Base-by-base conservation (phyloP, 1,140 invertebrate genomes). In the Dinoponera quadriceps region DNA sequence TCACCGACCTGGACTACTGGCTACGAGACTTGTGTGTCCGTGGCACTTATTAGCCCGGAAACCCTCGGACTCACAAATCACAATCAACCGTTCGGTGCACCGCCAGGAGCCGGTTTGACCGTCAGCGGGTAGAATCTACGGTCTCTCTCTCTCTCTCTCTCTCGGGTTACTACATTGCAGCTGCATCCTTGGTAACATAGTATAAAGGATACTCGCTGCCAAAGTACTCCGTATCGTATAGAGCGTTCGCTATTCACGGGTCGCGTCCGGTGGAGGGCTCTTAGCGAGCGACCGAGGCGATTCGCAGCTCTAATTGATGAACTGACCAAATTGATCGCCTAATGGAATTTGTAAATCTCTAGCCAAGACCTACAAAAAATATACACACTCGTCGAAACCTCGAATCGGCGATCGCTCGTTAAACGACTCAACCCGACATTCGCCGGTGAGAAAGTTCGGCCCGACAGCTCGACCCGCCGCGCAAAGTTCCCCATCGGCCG, bases 31-130 rank as follows among this genome's bases (percentile, higher is more conserved):
- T 33, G 48, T 44, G 33, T 33, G 44, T 38, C 44, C 51, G 44
- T 48, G 63, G 9, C 65, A 54, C 44, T 77, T 65, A 77, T 77
- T 77, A 77, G 27, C 27, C 48, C 4, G 7, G 48, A 38, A 77
- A 65, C 27, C 38, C 60, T 33, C 73, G n/a, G 33, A 78, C 20
- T 69, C 75, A 78, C 75, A 57, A 78, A 57, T 57, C 74, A 68
- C 29, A 78, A 68, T 78, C 22, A 78, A 44, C 44, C 33, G 16
- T 44, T 66, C 11, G 18, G 16, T 69, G 63, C n/a, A 44, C 14
- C 22, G 22, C 13, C 33, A 57, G 22, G 29, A 54, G 14, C 18
- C 44, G n/a, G 3, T 33, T 25, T 51, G 22, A 78, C 29, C 29
- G 20, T 69, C 14, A 51, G 9, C 22, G 65, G 33, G 44, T 27